Evolutionary conservation across 2,888 invertebrate genomes (phyloP).

Genomic region (Aphodius sticticus): DNA sequence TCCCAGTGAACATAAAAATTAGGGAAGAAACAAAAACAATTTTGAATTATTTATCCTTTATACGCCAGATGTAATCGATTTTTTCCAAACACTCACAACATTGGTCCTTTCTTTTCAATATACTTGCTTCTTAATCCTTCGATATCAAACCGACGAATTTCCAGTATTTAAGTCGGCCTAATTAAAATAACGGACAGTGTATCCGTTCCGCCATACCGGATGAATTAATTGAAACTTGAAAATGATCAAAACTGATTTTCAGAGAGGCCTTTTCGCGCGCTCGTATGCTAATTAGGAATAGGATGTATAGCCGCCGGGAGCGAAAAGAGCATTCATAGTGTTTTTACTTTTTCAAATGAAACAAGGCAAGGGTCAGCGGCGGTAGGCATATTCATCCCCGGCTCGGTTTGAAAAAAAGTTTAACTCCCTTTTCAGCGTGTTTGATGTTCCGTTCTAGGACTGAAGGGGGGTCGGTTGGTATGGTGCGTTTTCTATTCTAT

Average conservation of each 20-base stretch:
- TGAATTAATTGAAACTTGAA: slow-evolving; percentile 42
- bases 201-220: neutral
- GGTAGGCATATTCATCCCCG: slow-evolving; percentile 49
- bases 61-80: too few relatives aligned
- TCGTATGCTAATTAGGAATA: slow-evolving; percentile 59
- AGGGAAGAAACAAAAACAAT: too few relatives aligned
- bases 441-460: slow-evolving; percentile 35
- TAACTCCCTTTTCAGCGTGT: slow-evolving; percentile 46
- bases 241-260: slow-evolving; percentile 59
- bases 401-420: slow-evolving; percentile 55
- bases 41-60: too few relatives aligned
- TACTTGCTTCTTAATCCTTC: too few relatives aligned
- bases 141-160: neutral
- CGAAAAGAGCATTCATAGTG: slow-evolving; percentile 60
- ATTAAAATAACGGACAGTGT: slow-evolving; percentile 11
- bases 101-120: too few relatives aligned
- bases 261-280: slow-evolving; percentile 52
- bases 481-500: slow-evolving; percentile 25
- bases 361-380: slow-evolving; percentile 59
- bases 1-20: too few relatives aligned
- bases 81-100: too few relatives aligned
- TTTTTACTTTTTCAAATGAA: slow-evolving; percentile 56
- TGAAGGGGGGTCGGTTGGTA: neutral
- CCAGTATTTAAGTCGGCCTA: slow-evolving; percentile 11
- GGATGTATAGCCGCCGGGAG: slow-evolving; percentile 58